Evolutionary conservation across 1,140 invertebrate species (phyloP).

Genomic region (Pomphorhynchus laevis): DNA sequence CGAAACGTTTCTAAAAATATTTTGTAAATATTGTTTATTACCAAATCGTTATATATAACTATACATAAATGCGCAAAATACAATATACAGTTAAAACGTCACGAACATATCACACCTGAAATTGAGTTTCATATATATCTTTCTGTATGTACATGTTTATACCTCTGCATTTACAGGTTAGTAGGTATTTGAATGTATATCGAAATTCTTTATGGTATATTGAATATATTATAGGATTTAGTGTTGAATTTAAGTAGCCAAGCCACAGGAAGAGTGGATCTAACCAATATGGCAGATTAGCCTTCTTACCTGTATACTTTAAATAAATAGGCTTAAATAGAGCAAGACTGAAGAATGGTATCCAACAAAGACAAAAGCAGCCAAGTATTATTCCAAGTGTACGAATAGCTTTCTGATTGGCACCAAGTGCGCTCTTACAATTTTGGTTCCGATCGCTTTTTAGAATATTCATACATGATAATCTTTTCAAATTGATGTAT

Average conservation of each 20-base stretch:
- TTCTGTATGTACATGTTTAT: slow-evolving; percentile 21
- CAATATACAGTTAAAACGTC: too few relatives aligned
- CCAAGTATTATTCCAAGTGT: slow-evolving; percentile 31
- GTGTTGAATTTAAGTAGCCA: slow-evolving; percentile 22
- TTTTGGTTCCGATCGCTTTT: too few relatives aligned
- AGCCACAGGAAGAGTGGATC: slow-evolving; percentile 20
- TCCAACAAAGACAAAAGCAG: slow-evolving; percentile 26
- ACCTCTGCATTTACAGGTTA: slow-evolving; percentile 21
- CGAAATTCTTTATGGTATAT: slow-evolving; percentile 24
- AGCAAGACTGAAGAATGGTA: slow-evolving; percentile 27
- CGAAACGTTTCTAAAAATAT: too few relatives aligned
- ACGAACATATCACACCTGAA: too few relatives aligned
- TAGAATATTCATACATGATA: too few relatives aligned
- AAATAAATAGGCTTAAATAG: slow-evolving; percentile 20
- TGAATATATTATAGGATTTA: slow-evolving; percentile 25
- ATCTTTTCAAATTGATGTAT: too few relatives aligned
- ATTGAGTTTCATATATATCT: slow-evolving; percentile 21
- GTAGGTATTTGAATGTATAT: slow-evolving; percentile 23
- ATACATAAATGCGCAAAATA: too few relatives aligned
- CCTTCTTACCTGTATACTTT: background rate
- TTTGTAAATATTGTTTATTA: too few relatives aligned
- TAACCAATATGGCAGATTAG: slow-evolving; percentile 17
- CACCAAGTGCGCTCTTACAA: background rate
- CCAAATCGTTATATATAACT: too few relatives aligned
- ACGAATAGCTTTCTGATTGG: slow-evolving; percentile 39